A percentile compares a stretch with the other conserved stretches of the same genome.
Evolutionary conservation across 2,113 vertebrate genomes (phyloP).

Genomic region (Campylomormyrus numenius): DNA sequence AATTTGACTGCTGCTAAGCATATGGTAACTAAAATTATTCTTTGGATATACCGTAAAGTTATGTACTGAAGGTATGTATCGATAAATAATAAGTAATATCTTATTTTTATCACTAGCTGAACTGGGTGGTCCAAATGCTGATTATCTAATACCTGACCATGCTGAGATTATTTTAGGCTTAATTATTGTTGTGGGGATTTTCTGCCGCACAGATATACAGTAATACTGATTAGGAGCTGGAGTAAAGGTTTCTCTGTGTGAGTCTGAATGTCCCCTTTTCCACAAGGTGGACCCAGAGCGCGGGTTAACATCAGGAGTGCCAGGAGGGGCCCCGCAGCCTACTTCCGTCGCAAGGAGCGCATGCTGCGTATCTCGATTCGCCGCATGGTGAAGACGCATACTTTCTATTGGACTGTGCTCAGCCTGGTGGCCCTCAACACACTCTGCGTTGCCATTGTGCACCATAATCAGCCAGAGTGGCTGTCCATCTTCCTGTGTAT

Average conservation of each 20-base stretch:
- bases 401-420: slow-evolving; percentile 94
- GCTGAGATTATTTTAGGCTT: not conserved
- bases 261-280: not conserved
- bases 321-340: slow-evolving; percentile 83
- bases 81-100: not conserved
- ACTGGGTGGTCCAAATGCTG: not conserved
- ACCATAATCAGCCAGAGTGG: slow-evolving; percentile 94
- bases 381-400: slow-evolving; percentile 96
- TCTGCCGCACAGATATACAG: not conserved
- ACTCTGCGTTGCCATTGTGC: slow-evolving; percentile 93
- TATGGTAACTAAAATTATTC: not conserved
- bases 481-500: slow-evolving; percentile 94
- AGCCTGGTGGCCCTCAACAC: slow-evolving; percentile 94
- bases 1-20: not conserved
- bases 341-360: slow-evolving; percentile 88
- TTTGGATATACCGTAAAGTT: not conserved
- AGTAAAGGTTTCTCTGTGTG: not conserved
- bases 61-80: not conserved
- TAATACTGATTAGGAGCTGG: not conserved
- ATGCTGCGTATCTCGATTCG: slow-evolving; percentile 92
- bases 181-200: not conserved
- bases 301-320: slow-evolving; percentile 85
- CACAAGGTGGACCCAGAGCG: slow-evolving; percentile 77
- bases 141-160: not conserved
- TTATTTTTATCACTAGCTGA: not conserved